Evolutionary conservation across 2,888 invertebrate genomes (phyloP), one percentile per base, ranked within the genome.

Genomic region (Drosophila ezoana): DNA sequence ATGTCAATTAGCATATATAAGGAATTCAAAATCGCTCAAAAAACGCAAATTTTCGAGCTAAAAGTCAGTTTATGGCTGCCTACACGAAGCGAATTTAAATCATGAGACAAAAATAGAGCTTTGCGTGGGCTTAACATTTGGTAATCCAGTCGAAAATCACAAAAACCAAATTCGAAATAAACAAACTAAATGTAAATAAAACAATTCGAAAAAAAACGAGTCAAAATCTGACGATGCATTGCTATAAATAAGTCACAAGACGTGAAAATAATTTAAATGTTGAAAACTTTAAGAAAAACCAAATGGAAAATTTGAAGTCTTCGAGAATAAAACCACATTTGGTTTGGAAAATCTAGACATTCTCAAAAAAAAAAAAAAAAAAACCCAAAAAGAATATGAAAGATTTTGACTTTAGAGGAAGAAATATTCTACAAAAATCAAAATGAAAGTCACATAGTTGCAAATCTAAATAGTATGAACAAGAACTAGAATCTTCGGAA

Each of bases 1-100:
- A 48, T 56, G 61, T 52, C 65, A 73, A 89, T 89, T 87, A 79
- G 54, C 85, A 89, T 87, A 78, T 60, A 51, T 11, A 54, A 53
- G 60, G 40, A 47, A 54, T 49, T 33, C 37, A 64, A 60, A 60
- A 53, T 33, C 18, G 43, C 38, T 65, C 37, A 67, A 54, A 56
- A 44, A 44, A 37, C 38, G 40, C 35, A 37, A 61, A 49, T 52
- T 38, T 9, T 13, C 45, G n/a, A 58, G 52, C 23, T 16, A 35
- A 38, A 32, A 54, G 32, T 28, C 45, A 11, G 20, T 10, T 56
- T 41, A 32, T 43, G 14, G 18, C 14, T 3, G 9, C 13, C 63
- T 65, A 13, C 10, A 18, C 6, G 18, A 18, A 8, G 28, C n/a
- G 38, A 43, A 72, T 65, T 57, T 14, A 45, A 60, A 45, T 54